These are phyloP conservation scores for Erethizon dorsatum DNA, from an alignment of 2,797 vertebrate genomes.

Conservation along the genomic window DNA sequence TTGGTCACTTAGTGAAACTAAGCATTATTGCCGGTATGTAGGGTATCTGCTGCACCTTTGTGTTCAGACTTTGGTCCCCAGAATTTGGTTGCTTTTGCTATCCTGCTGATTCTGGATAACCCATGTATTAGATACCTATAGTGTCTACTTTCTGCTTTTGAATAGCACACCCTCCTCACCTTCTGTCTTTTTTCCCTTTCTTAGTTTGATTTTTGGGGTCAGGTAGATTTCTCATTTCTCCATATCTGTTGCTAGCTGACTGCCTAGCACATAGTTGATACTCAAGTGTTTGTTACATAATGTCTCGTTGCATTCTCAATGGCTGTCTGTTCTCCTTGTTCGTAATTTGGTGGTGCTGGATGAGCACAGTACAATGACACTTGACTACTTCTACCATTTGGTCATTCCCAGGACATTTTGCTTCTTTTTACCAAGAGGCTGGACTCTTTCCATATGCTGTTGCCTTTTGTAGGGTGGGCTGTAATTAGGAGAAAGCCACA, in stretches of 20 bases:
- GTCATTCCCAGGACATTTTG: neutral
- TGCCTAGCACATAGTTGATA: slow-evolving; percentile 16
- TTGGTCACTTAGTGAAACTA: neutral
- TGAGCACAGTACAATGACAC: neutral
- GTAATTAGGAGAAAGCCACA: slow-evolving; percentile 62
- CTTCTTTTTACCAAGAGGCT: neutral
- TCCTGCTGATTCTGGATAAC: neutral
- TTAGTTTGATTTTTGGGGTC: slow-evolving; percentile 67
- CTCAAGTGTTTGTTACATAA: neutral
- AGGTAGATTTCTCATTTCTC: slow-evolving; percentile 62
- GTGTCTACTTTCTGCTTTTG: slow-evolving; percentile 57
- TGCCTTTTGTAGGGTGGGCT: slow-evolving; percentile 59
- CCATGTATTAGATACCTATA: neutral
- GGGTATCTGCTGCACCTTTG: neutral
- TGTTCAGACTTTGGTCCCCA: neutral
- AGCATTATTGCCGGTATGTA: neutral
- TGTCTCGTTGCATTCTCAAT: neutral
- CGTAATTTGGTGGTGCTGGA: neutral
- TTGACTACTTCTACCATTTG: neutral
- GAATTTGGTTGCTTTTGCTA: slow-evolving; percentile 12
- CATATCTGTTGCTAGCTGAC: neutral
- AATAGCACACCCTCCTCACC: neutral
- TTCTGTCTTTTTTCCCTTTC: neutral
- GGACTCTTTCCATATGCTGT: neutral
- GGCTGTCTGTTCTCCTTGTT: neutral